These are phyloP conservation scores for Clitarchus hookeri DNA, from an alignment of 2,888 invertebrate species.

Conservation along the genomic window DNA sequence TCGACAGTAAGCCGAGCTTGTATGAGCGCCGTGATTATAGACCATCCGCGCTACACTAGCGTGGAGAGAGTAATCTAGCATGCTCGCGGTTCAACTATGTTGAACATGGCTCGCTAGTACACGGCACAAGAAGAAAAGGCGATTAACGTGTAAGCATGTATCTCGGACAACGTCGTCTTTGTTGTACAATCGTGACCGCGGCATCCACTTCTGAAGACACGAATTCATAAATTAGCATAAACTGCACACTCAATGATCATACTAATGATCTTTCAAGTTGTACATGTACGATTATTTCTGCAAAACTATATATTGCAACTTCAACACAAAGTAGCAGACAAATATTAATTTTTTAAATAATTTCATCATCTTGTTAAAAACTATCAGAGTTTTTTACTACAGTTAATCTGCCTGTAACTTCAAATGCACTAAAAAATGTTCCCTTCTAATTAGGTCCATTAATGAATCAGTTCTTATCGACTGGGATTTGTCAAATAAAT, in stretches of 20 bases:
- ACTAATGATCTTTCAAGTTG: neutral
- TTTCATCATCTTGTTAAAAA: too few species aligned
- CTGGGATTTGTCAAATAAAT: too few species aligned
- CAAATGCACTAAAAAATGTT: too few species aligned
- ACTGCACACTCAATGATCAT: neutral
- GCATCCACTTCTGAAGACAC: neutral
- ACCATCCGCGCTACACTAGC: neutral
- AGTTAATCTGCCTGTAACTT: too few species aligned
- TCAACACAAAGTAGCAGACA: too few species aligned
- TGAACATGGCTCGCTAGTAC: neutral
- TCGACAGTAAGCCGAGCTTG: neutral
- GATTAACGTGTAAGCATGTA: neutral
- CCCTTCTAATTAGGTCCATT: too few species aligned
- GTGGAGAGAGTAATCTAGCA: neutral
- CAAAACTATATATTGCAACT: neutral
- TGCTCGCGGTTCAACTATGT: neutral
- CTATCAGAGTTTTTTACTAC: too few species aligned
- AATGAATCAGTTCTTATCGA: too few species aligned
- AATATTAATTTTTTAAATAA: too few species aligned
- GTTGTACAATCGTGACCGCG: neutral
- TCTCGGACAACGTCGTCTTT: neutral
- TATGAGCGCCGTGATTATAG: neutral
- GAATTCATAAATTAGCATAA: neutral
- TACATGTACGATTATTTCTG: neutral
- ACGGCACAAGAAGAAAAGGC: neutral